phyloP scores from a whole-genome alignment of 92 coral and sea anemone genomes.

The Porites evermanni region DNA sequence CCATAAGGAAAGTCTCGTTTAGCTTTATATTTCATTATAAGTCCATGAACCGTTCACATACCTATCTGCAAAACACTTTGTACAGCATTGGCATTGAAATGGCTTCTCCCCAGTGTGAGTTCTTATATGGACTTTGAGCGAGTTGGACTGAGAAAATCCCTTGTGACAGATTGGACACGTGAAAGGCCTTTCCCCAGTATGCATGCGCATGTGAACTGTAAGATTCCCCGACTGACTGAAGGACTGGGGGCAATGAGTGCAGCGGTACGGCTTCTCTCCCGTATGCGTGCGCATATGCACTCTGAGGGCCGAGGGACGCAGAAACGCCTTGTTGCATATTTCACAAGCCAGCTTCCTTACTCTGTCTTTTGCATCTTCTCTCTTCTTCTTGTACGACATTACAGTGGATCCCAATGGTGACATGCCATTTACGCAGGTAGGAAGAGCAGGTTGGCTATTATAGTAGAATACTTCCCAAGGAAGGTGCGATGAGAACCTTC shows the following conservation, averaged over 20 bases:
- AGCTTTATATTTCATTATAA: background rate
- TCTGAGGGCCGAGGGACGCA: constrained; percentile 24
- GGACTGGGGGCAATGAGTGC: constrained; percentile 24
- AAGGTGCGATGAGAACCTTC: background rate
- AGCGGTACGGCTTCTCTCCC: constrained; percentile 42
- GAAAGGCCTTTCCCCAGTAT: constrained; percentile 24
- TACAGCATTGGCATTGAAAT: constrained; percentile 28
- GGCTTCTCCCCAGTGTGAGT: constrained; percentile 49
- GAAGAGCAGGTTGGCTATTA: background rate
- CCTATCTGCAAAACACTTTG: constrained; percentile 33
- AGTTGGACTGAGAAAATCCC: constrained; percentile 42
- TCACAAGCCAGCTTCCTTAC: constrained; percentile 14
- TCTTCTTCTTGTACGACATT: background rate
- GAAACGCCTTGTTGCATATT: constrained; percentile 33
- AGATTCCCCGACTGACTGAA: constrained; percentile 38
- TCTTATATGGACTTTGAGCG: constrained; percentile 42
- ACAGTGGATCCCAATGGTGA: background rate
- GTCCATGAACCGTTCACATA: background rate
- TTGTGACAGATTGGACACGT: constrained; percentile 29
- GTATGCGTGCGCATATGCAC: constrained; percentile 46
- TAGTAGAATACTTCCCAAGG: background rate
- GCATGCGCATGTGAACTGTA: constrained; percentile 42
- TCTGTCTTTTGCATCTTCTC: background rate
- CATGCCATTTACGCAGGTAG: background rate
- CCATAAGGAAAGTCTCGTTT: too few relatives aligned